Base-by-base conservation (phyloP, 2,888 invertebrate species). In the Acheta domesticus region DNA sequence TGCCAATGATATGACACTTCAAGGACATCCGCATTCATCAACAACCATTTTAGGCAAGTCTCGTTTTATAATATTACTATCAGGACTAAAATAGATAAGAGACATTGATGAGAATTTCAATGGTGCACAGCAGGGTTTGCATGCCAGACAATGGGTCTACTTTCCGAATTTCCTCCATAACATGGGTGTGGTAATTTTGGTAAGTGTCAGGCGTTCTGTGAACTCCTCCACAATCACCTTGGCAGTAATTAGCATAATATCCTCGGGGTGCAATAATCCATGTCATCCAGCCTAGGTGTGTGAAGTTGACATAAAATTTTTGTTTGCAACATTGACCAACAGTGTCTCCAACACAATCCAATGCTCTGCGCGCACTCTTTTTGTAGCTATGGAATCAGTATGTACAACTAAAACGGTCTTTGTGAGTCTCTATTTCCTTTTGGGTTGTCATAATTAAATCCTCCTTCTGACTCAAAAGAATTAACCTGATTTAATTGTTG, bases 31-130 rank as follows among this genome's bases (percentile, higher is more conserved):
- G 89, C 97, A 97, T 89, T 96, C 96, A 88, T 97, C 96, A 82
- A 97, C 96, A 84, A 96, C 95, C 96, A 97, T 97, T 90, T 96
- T 96, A 83, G 96, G 96, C 86, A 97, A 89, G 89, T 96, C 96
- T 85, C 96, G 91, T 88, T 97, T 96, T 87, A 97, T 95, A 87
- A 97, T 96, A 89, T 93, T 94, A 83, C 93, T 92, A 88, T 96
- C 95, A 82, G 92, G 93, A 84, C 96, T 96, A 88, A 95, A 96
- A 88, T 97, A 97, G 86, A 97, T 96, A 84, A 97, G 90, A 84
- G 96, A 96, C 91, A 97, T 95, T 86, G 95, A 93, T 80, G 96
- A 95, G 88, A 97, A 96, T 87, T 96, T 96, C 83, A 96, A 91
- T 74, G 96, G 96, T 78, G 96, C 95, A 88, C 97, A 97, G 87